A percentile compares a stretch with the other conserved stretches of the same genome.
phyloP scores from a whole-genome alignment of 2,888 invertebrate species.

The Onchidella celtica region DNA sequence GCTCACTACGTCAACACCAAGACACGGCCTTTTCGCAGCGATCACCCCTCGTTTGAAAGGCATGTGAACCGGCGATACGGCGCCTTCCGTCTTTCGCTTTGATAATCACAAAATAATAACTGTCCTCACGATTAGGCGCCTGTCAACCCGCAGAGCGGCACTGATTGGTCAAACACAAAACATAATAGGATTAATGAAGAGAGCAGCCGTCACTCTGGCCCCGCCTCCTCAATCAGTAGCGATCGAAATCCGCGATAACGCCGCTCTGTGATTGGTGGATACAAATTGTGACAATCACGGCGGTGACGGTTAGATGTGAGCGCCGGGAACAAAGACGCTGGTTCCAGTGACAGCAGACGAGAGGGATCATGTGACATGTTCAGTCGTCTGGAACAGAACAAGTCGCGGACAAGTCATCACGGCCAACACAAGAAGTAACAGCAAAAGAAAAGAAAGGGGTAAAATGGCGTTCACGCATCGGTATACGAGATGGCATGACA shows the following conservation, averaged over 20 bases:
- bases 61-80: slow-evolving; percentile 33
- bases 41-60: slow-evolving; percentile 34
- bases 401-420: slow-evolving; percentile 46
- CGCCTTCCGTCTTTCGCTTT: slow-evolving; percentile 56
- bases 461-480: background rate
- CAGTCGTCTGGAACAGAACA: slow-evolving; percentile 27
- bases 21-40: slow-evolving; percentile 7
- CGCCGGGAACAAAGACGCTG: slow-evolving; percentile 37
- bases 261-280: slow-evolving; percentile 51
- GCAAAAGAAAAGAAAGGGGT: background rate
- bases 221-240: slow-evolving; percentile 58
- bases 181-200: slow-evolving; percentile 59
- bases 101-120: slow-evolving; percentile 60
- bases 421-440: too few species aligned
- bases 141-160: slow-evolving; percentile 55
- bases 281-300: slow-evolving; percentile 42
- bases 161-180: slow-evolving; percentile 58
- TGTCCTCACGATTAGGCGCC: slow-evolving; percentile 56
- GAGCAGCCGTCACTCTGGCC: slow-evolving; percentile 48
- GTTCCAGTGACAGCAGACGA: slow-evolving; percentile 38
- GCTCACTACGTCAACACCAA: slow-evolving; percentile 19
- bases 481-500: slow-evolving; percentile 14
- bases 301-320: slow-evolving; percentile 36
- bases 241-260: slow-evolving; percentile 54
- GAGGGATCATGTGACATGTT: slow-evolving; percentile 41